Conservation (phyloP, 2,888 invertebrate species). For the Reticulitermes lucifugus region DNA sequence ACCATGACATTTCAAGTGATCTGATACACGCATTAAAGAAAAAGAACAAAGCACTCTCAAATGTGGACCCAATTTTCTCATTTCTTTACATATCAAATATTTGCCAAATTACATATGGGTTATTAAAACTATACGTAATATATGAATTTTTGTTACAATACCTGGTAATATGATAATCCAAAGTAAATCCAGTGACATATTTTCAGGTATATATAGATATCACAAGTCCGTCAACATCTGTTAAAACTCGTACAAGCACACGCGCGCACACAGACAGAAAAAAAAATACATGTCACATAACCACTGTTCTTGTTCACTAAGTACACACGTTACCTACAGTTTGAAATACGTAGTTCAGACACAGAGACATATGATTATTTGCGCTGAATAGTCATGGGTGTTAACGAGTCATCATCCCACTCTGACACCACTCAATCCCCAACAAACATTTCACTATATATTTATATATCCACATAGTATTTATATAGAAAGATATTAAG, state of each 20-base stretch:
- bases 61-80: slow-evolving; percentile 44
- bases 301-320: slow-evolving; percentile 37
- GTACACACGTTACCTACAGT: slow-evolving; percentile 33
- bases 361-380: slow-evolving; percentile 10
- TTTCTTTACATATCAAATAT: slow-evolving; percentile 38
- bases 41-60: slow-evolving; percentile 37
- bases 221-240: slow-evolving; percentile 28
- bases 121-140: neutral
- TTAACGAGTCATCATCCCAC: neutral
- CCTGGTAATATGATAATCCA: slow-evolving; percentile 47
- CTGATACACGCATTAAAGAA: slow-evolving; percentile 29
- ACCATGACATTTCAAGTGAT: neutral
- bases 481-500: slow-evolving; percentile 40
- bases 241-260: slow-evolving; percentile 29
- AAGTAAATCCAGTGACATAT: slow-evolving; percentile 39
- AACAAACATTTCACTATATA: slow-evolving; percentile 22
- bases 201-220: slow-evolving; percentile 36
- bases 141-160: slow-evolving; percentile 42
- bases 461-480: slow-evolving; percentile 40
- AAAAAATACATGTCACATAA: slow-evolving; percentile 4
- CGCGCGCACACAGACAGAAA: slow-evolving; percentile 20
- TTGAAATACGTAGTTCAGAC: slow-evolving; percentile 15
- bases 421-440: slow-evolving; percentile 28
- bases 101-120: slow-evolving; percentile 10
- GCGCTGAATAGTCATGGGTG: slow-evolving; percentile 12